Evolutionary conservation across 64 coral and sea anemone genomes (phyloP), one percentile per base, ranked within the genome.

Genomic region (Pachyseris speciosa): DNA sequence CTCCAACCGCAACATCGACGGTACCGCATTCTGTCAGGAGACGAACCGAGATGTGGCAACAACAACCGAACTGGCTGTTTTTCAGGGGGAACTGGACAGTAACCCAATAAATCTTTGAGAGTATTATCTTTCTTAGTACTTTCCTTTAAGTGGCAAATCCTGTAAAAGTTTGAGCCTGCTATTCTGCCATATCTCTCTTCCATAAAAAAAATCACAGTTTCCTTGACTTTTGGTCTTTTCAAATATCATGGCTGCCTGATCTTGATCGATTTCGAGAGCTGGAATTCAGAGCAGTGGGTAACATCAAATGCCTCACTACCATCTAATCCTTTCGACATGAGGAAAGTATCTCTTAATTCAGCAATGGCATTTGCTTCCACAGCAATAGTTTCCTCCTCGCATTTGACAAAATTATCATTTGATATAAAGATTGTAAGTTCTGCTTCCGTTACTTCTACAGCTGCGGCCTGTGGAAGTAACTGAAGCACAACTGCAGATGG

Each of bases 151-250:
- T 90, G 88, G 41, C 88, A 90, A 47, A 90, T 38, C 78, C 41
- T 51, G 37, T 91, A 91, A 33, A 83, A 84, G 33, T 72, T 91
- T 83, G 89, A 83, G 67, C 47, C 89, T 72, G 89, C 83, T 58
- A 91, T 64, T 59, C 77, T 72, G 42, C 47, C 88, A 64, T 12
- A 24, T 42, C 59, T 36, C 27, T 90, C 73, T 47, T 79, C 19
- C 9, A n/a, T 26, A 48, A 38, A 37, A 90, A 69, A 90, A 90
- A 19, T 80, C 74, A 90, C 26, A 59, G n/a, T 90, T 19, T 13
- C 87, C 73, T 49, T 90, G 87, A 9, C 33, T 17, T 20, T 26
- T 90, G 24, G 87, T 80, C 13, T 90, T 90, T 49, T 80, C 39
- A 52, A 42, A 69, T 31, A 90, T 78, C 53, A 88, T 88, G 1